These are phyloP conservation scores for Deilephila elpenor DNA, from an alignment of 2,888 invertebrate genomes.

Conservation along the genomic window DNA sequence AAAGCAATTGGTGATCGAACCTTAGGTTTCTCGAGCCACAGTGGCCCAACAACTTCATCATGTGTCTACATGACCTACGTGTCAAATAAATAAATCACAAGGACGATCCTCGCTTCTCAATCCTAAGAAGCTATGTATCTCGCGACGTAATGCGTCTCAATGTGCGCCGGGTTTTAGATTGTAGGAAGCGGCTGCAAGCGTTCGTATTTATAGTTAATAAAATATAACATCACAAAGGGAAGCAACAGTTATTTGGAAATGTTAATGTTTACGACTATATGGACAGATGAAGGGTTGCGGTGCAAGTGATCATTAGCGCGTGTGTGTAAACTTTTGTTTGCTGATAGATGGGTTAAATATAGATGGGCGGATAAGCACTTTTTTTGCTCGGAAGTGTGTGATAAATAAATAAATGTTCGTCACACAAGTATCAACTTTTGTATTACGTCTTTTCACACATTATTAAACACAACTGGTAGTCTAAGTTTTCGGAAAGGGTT, in stretches of 20 bases:
- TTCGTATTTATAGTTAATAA: constrained; percentile 18
- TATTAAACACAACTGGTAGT: too few species aligned
- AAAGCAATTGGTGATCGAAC: too few species aligned
- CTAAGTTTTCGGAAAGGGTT: too few species aligned
- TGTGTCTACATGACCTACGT: too few species aligned
- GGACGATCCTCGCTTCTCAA: too few species aligned
- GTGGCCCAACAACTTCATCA: not conserved
- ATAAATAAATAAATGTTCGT: not conserved
- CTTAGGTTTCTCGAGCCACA: not conserved
- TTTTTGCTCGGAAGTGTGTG: not conserved
- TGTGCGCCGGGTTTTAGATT: not conserved
- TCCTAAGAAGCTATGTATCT: too few species aligned
- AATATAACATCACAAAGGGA: constrained; percentile 19
- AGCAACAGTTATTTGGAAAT: constrained; percentile 15
- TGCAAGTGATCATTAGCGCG: not conserved
- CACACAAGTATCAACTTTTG: too few species aligned
- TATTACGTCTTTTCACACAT: too few species aligned
- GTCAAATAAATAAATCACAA: too few species aligned
- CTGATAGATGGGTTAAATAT: not conserved
- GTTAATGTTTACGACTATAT: constrained; percentile 5
- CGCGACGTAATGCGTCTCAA: not conserved
- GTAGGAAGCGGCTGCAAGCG: constrained; percentile 6
- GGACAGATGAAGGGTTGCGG: constrained; percentile 3
- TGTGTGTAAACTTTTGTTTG: not conserved
- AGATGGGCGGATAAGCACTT: not conserved